phyloP scores from a whole-genome alignment of 1,140 invertebrate genomes.

The Neotoxoptera formosana region DNA sequence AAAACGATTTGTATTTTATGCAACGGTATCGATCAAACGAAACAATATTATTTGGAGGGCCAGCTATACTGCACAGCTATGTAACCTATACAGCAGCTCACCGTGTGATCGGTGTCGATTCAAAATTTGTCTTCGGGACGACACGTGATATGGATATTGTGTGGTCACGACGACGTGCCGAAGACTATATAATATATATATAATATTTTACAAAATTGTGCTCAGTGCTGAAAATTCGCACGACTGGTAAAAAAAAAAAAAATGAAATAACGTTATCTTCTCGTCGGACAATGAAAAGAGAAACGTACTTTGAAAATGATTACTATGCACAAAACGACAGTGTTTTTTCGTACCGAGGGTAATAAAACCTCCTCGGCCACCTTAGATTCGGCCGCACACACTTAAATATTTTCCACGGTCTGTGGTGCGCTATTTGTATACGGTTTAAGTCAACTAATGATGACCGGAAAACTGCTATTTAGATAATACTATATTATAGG shows the following conservation, averaged over 20 bases:
- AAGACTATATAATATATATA: not conserved
- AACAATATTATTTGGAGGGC: not conserved
- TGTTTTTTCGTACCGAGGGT: not conserved
- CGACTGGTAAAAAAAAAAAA: not conserved
- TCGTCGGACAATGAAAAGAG: not conserved
- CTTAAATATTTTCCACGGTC: not conserved
- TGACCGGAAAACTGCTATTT: not conserved
- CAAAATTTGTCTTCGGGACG: not conserved
- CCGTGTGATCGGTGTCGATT: not conserved
- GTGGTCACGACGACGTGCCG: not conserved
- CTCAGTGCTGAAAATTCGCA: not conserved
- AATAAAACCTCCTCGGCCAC: not conserved
- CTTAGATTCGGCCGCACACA: not conserved
- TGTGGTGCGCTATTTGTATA: not conserved
- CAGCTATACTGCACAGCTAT: not conserved
- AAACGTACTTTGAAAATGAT: not conserved
- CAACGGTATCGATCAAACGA: not conserved
- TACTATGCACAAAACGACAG: conserved; percentile 12
- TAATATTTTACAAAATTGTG: not conserved
- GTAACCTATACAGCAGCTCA: not conserved
- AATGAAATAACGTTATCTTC: not conserved
- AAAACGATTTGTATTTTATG: not conserved
- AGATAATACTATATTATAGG: not conserved
- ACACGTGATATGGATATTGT: conserved; percentile 20
- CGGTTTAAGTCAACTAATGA: conserved; percentile 7